phyloP scores from a whole-genome alignment of 2,888 invertebrate genomes.

The Drosophila cognata region DNA sequence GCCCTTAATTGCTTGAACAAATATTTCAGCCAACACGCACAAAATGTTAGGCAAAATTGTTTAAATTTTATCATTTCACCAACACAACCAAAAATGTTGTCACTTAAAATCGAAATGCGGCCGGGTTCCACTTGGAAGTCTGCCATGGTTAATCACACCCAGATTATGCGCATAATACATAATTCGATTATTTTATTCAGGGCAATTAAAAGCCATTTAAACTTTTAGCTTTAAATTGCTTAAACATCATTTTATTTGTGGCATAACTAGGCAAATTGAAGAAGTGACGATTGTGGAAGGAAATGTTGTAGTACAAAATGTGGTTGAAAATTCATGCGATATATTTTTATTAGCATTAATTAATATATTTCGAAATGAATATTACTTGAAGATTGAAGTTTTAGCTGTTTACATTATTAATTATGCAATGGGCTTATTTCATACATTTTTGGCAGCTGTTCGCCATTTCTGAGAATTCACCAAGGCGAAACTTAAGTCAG shows the following conservation, averaged over 20 bases:
- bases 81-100: not conserved
- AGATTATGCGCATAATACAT: not conserved
- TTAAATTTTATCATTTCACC: not conserved
- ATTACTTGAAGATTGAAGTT: not conserved
- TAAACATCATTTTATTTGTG: not conserved
- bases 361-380: not conserved
- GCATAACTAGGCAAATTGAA: not conserved
- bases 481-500: not conserved
- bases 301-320: not conserved
- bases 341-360: not conserved
- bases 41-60: not conserved
- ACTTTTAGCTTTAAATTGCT: not conserved
- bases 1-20: constrained; percentile 58
- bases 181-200: not conserved
- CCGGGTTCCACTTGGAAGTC: not conserved
- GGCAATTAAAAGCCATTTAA: not conserved
- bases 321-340: not conserved
- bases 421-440: not conserved
- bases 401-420: not conserved
- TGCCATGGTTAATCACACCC: not conserved
- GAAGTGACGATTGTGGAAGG: fast-evolving
- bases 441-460: not conserved
- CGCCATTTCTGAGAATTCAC: not conserved
- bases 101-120: not conserved
- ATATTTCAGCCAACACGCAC: constrained; percentile 34